A percentile compares a stretch with the other conserved stretches of the same genome.
Conservation (phyloP, 2,888 invertebrate genomes). For the Andrena marginata region DNA sequence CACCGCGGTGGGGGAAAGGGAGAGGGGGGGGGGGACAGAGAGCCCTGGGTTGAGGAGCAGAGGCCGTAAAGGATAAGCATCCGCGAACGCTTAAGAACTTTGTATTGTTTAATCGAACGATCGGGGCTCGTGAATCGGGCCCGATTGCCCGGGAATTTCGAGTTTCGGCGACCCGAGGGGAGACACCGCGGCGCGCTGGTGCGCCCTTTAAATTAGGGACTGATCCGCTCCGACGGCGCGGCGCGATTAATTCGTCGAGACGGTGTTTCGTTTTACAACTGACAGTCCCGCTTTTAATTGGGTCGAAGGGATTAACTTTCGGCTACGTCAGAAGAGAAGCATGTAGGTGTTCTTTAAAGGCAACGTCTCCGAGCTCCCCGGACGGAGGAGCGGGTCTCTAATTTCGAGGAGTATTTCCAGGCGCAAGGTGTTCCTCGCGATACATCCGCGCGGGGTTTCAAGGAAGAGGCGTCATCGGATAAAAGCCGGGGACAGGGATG, state of each 20-base stretch:
- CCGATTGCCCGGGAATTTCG: background rate
- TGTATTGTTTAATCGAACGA: slow-evolving; percentile 51
- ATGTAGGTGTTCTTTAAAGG: no score
- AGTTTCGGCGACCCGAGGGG: background rate
- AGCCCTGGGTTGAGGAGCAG: slow-evolving; percentile 60
- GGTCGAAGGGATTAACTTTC: background rate
- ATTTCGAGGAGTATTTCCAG: no score
- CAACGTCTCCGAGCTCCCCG: no score
- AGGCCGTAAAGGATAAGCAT: slow-evolving; percentile 63
- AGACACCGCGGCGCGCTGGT: background rate
- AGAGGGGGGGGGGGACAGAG: slow-evolving; percentile 63
- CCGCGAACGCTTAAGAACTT: slow-evolving; percentile 44
- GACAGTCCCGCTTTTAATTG: background rate
- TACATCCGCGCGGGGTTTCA: no score
- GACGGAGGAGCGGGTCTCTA: no score
- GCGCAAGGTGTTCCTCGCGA: no score
- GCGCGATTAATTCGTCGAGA: background rate
- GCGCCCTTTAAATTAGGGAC: background rate
- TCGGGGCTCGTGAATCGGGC: slow-evolving; percentile 37
- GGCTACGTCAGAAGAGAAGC: no score
- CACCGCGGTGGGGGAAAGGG: slow-evolving; percentile 35
- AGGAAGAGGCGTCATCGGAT: no score
- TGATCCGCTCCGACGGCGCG: background rate
- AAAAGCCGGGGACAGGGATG: no score
- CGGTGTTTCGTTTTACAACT: background rate